phyloP scores from a whole-genome alignment of 1,140 invertebrate species.

The Thaumatotibia leucotreta region DNA sequence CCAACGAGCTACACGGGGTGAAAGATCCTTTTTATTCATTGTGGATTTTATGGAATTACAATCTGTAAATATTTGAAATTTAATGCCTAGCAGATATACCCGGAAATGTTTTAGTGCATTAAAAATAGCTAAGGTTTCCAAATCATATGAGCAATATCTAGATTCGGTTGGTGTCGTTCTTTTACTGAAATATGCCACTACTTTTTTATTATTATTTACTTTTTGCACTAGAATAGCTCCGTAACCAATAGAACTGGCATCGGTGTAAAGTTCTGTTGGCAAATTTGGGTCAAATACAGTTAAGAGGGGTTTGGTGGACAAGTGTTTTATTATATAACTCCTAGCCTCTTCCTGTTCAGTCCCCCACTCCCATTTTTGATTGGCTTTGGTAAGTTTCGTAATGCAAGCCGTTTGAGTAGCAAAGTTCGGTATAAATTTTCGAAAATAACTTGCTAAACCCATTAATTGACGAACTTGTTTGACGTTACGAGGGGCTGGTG shows the following conservation, averaged over 20 bases:
- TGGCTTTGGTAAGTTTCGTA: slow-evolving; percentile 26
- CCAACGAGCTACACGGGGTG: slow-evolving; percentile 50
- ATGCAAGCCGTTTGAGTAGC: slow-evolving; percentile 29
- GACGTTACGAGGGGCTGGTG: slow-evolving; percentile 28
- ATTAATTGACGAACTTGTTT: slow-evolving; percentile 37
- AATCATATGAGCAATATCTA: slow-evolving; percentile 37
- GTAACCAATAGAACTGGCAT: slow-evolving; percentile 48
- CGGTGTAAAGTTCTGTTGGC: slow-evolving; percentile 33
- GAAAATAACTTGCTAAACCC: slow-evolving; percentile 33
- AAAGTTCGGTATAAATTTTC: slow-evolving; percentile 36
- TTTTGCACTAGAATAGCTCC: slow-evolving; percentile 39
- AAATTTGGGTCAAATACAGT: slow-evolving; percentile 32
- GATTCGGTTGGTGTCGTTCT: slow-evolving; percentile 30
- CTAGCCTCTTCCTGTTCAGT: slow-evolving; percentile 29
- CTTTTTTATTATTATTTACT: slow-evolving; percentile 18
- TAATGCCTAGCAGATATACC: slow-evolving; percentile 26
- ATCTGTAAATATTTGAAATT: slow-evolving; percentile 31
- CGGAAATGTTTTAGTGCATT: slow-evolving; percentile 32
- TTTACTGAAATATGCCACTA: slow-evolving; percentile 39
- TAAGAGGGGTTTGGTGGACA: slow-evolving; percentile 32
- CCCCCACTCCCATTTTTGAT: slow-evolving; percentile 29
- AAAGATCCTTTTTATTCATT: slow-evolving; percentile 49
- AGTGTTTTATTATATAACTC: slow-evolving; percentile 28
- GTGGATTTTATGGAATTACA: slow-evolving; percentile 51
- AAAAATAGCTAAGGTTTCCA: slow-evolving; percentile 32